Conservation (phyloP, 1,140 invertebrate genomes). For the Scaptomyza pallida region DNA sequence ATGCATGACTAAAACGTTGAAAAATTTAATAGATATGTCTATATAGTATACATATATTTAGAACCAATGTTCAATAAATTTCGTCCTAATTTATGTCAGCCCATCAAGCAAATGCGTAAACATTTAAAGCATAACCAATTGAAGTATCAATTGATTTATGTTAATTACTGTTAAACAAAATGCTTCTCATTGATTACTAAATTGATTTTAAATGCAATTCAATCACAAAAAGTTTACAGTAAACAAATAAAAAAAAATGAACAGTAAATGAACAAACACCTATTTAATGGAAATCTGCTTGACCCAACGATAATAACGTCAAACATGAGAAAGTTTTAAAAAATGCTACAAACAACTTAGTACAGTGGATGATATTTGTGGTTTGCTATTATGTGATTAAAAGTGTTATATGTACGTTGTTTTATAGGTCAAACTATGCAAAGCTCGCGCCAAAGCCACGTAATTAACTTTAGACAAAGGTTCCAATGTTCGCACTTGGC, state of each 20-base stretch:
- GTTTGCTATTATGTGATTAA: not conserved
- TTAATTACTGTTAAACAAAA: constrained; percentile 81
- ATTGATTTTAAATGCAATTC: constrained; percentile 77
- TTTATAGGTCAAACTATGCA: not conserved
- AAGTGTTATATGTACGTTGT: no score
- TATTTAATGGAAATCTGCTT: constrained; percentile 61
- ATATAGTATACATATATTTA: not conserved
- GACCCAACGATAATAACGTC: constrained; percentile 57
- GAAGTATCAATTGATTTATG: constrained; percentile 72
- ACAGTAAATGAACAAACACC: constrained; percentile 44
- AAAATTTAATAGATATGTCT: not conserved
- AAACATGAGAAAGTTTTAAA: constrained; percentile 29
- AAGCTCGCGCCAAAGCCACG: not conserved
- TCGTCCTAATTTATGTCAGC: constrained; percentile 60
- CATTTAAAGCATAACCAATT: constrained; percentile 55
- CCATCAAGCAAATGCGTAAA: constrained; percentile 53
- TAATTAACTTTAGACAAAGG: not conserved
- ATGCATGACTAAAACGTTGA: not conserved
- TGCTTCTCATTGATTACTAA: constrained; percentile 67
- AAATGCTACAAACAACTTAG: not conserved
- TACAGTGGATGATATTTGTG: not conserved
- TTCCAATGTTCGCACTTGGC: not conserved
- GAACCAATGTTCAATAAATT: not conserved
- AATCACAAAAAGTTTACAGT: constrained; percentile 55
- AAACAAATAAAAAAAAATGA: not conserved